These are phyloP conservation scores for Ciconia boyciana DNA, from an alignment of 2,113 vertebrate genomes.

Conservation along the genomic window DNA sequence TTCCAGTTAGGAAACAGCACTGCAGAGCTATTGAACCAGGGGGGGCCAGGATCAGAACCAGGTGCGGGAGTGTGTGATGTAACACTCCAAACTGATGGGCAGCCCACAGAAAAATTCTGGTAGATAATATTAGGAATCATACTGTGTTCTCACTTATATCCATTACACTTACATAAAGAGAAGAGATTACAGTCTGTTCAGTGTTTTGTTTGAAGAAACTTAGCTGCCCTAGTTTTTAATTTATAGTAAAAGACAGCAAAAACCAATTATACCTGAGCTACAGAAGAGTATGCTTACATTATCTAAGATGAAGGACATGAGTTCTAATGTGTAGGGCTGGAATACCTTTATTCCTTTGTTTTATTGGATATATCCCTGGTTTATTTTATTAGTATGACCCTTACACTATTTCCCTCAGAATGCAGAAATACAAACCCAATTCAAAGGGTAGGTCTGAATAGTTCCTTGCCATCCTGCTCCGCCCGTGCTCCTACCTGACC, in stretches of 20 bases:
- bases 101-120: not conserved
- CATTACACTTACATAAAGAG: not conserved
- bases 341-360: not conserved
- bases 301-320: not conserved
- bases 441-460: not conserved
- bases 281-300: not conserved
- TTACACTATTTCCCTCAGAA: accelerated
- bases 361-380: accelerated
- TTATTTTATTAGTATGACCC: not conserved
- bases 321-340: not conserved
- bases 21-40: not conserved
- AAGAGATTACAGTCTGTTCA: not conserved
- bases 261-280: not conserved
- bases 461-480: not conserved
- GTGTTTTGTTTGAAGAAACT: not conserved
- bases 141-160: not conserved
- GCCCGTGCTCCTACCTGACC: not conserved
- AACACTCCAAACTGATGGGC: accelerated
- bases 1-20: not conserved
- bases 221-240: not conserved
- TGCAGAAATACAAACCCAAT: accelerated
- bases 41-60: not conserved
- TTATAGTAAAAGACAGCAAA: not conserved
- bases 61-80: not conserved
- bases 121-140: not conserved